Conservation (phyloP, 2,797 vertebrate genomes). For the Takifugu rubripes region DNA sequence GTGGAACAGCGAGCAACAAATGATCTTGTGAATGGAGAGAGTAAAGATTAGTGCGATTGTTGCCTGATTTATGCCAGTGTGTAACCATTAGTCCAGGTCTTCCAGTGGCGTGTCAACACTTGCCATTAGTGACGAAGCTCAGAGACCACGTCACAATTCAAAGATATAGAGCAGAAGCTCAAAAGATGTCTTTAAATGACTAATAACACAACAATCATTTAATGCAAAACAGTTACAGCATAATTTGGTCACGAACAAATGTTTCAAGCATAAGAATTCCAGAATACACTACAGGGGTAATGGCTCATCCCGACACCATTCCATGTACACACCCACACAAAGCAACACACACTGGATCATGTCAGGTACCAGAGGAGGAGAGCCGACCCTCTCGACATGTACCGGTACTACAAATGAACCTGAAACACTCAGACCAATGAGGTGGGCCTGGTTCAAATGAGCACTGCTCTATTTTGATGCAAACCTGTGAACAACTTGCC, state of each 20-base stretch:
- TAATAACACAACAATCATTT: not conserved
- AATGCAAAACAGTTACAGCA: not conserved
- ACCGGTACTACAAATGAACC: too few species aligned
- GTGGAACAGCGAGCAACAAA: too few species aligned
- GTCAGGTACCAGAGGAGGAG: constrained; percentile 6
- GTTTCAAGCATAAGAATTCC: constrained; percentile 1
- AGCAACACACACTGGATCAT: constrained; percentile 26
- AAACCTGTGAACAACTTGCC: constrained; percentile 49
- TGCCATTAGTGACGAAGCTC: too few species aligned
- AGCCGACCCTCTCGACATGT: constrained; percentile 14
- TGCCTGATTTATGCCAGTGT: too few species aligned
- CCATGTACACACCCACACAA: constrained; percentile 35
- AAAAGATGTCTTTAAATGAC: not conserved
- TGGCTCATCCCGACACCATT: constrained; percentile 24
- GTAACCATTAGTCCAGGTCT: too few species aligned
- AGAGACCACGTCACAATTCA: too few species aligned
- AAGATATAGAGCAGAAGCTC: too few species aligned
- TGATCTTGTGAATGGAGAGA: too few species aligned
- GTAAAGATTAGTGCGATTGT: too few species aligned
- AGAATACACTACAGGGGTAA: constrained; percentile 10
- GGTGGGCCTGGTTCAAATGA: not conserved
- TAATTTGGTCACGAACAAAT: not conserved
- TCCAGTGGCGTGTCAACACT: too few species aligned
- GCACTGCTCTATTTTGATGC: constrained; percentile 35
- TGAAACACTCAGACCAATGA: too few species aligned